phyloP scores from a whole-genome alignment of 1,140 invertebrate species.

The Dreissena polymorpha region DNA sequence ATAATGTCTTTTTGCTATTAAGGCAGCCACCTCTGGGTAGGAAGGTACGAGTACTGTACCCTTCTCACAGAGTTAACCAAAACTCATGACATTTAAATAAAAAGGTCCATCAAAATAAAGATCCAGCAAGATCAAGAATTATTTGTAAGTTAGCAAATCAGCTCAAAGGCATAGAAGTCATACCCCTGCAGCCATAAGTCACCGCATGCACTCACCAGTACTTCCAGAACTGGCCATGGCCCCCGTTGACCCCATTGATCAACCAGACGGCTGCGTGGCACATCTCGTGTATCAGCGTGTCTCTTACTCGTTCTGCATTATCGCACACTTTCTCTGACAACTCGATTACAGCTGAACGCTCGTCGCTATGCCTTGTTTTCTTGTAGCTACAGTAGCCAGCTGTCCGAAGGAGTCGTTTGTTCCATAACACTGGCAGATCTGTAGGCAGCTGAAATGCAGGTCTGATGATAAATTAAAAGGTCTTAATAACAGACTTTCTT shows the following conservation, averaged over 20 bases:
- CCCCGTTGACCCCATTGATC: constrained; percentile 85
- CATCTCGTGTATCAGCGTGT: constrained; percentile 94
- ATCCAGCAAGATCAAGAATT: too few species aligned
- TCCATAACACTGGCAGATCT: constrained; percentile 88
- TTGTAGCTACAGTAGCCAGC: constrained; percentile 86
- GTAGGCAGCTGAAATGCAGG: constrained; percentile 56
- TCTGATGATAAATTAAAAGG: too few species aligned
- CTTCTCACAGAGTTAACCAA: too few species aligned
- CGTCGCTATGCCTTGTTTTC: constrained; percentile 69
- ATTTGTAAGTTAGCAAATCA: too few species aligned
- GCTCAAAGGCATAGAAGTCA: too few species aligned
- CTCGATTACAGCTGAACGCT: constrained; percentile 80
- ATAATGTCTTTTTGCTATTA: too few species aligned
- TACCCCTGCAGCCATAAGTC: neutral
- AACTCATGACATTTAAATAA: too few species aligned
- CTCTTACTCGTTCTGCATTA: constrained; percentile 86
- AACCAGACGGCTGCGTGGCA: constrained; percentile 95
- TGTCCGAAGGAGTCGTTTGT: constrained; percentile 86
- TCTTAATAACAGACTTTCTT: too few species aligned
- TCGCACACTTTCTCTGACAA: constrained; percentile 83
- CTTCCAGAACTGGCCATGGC: constrained; percentile 92
- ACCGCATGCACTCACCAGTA: constrained; percentile 83
- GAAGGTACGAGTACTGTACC: too few species aligned
- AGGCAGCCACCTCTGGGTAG: too few species aligned
- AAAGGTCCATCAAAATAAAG: too few species aligned